These are phyloP conservation scores for Chrysina gloriosa DNA, from an alignment of 2,888 invertebrate genomes.

Conservation along the genomic window DNA sequence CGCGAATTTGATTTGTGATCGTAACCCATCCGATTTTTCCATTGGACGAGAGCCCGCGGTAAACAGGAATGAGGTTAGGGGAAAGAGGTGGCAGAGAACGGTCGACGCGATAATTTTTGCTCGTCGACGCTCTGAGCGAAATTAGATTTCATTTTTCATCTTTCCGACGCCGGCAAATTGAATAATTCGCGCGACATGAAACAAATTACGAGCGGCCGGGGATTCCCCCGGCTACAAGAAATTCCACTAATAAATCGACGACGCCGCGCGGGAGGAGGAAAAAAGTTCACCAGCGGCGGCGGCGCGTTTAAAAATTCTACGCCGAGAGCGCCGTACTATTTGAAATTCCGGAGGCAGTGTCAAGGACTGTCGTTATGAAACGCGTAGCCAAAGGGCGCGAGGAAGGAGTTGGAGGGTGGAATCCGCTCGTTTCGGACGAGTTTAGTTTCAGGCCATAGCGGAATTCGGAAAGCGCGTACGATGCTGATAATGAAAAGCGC, in stretches of 20 bases:
- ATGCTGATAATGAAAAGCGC: too few relatives aligned
- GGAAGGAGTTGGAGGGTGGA: too few relatives aligned
- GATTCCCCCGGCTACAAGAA: background rate
- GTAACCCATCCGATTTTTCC: too few relatives aligned
- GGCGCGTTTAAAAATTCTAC: constrained; percentile 1
- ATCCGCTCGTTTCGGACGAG: background rate
- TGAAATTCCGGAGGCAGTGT: constrained; percentile 4
- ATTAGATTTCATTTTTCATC: constrained; percentile 36
- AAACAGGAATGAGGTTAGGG: too few relatives aligned
- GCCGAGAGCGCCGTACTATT: background rate
- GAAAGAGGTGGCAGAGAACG: too few relatives aligned
- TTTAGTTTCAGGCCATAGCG: too few relatives aligned
- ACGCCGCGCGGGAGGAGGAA: background rate
- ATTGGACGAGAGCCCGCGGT: too few relatives aligned
- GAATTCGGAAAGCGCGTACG: too few relatives aligned
- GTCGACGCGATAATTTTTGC: constrained; percentile 20
- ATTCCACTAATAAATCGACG: constrained; percentile 20
- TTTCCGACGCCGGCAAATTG: constrained; percentile 24
- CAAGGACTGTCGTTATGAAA: background rate
- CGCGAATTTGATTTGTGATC: too few relatives aligned
- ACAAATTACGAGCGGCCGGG: constrained; percentile 7
- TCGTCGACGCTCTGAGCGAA: constrained; percentile 6
- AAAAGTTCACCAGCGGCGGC: background rate
- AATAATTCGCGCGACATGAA: constrained; percentile 30
- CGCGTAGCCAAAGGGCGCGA: background rate